Evolutionary conservation across 2,113 vertebrate species (phyloP).

Genomic region (Festucalex cinctus): DNA sequence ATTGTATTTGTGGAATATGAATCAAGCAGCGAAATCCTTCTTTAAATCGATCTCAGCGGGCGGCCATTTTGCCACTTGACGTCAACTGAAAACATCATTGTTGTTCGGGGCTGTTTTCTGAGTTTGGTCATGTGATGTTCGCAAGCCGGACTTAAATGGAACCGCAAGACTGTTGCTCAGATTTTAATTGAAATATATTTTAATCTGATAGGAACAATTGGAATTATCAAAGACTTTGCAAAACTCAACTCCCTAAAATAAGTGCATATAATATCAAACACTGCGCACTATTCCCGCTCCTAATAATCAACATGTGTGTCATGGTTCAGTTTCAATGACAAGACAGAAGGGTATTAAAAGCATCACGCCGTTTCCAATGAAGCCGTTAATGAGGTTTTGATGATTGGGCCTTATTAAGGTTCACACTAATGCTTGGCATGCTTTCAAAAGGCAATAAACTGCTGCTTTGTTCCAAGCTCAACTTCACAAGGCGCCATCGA

Average conservation of each 20-base stretch:
- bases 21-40: too few relatives aligned
- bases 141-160: neutral
- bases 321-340: conserved; percentile 7
- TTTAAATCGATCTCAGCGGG: too few relatives aligned
- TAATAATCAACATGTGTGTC: neutral
- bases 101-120: too few relatives aligned
- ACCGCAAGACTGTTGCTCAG: neutral
- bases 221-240: neutral
- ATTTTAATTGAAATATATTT: too few relatives aligned
- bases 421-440: conserved; percentile 1
- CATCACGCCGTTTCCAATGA: conserved; percentile 10
- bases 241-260: neutral
- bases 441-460: conserved; percentile 7
- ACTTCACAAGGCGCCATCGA: conserved; percentile 2
- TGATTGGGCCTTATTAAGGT: conserved; percentile 11
- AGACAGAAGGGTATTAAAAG: conserved; percentile 11
- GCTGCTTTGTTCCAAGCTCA: conserved; percentile 15
- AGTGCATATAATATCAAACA: neutral
- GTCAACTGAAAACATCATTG: too few relatives aligned
- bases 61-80: too few relatives aligned
- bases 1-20: too few relatives aligned
- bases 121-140: too few relatives aligned
- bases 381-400: conserved; percentile 4
- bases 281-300: neutral
- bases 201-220: too few relatives aligned